Percentiles rank a stretch among this genome's conserved stretches.
These are phyloP conservation scores for Anthopleura xanthogrammica DNA, from an alignment of 92 coral and sea anemone genomes.

Conservation along the genomic window DNA sequence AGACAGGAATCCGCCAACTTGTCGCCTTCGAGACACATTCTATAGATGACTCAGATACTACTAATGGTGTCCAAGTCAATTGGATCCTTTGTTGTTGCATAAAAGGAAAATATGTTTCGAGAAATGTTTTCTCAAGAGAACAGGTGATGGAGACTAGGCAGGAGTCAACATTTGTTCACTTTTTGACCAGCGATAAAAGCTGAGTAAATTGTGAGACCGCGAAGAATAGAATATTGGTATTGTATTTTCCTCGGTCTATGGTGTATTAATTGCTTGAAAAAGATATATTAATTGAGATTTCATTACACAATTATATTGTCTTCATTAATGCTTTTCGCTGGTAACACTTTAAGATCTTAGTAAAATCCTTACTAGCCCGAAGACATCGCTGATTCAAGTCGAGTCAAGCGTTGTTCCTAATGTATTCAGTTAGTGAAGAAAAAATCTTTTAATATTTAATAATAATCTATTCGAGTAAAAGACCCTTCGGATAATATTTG, in stretches of 20 bases:
- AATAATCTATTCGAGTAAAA: constrained; percentile 34
- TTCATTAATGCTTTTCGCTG: constrained; percentile 43
- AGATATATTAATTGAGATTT: constrained; percentile 95
- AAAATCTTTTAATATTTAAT: constrained; percentile 24
- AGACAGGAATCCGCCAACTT: constrained; percentile 97
- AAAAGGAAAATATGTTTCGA: constrained; percentile 94
- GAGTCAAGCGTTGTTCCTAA: constrained; percentile 6
- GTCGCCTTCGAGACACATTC: constrained; percentile 99
- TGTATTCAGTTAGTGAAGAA: constrained; percentile 3
- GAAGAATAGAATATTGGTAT: constrained; percentile 75
- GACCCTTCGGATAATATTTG: constrained; percentile 74
- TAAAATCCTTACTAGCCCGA: constrained; percentile 18
- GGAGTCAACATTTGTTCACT: constrained; percentile 98
- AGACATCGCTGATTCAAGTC: neutral
- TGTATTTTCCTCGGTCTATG: constrained; percentile 65
- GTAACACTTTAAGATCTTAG: constrained; percentile 34
- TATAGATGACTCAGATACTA: constrained; percentile 95
- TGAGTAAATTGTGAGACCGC: constrained; percentile 82
- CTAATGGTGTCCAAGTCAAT: constrained; percentile 98
- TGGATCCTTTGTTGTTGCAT: constrained; percentile 90
- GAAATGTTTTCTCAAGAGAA: constrained; percentile 98
- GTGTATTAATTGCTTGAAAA: constrained; percentile 89
- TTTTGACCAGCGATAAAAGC: constrained; percentile 86
- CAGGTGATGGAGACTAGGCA: constrained; percentile 89
- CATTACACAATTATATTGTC: constrained; percentile 85